phyloP scores from a whole-genome alignment of 2,888 invertebrate genomes.

The Sericinus montela region DNA sequence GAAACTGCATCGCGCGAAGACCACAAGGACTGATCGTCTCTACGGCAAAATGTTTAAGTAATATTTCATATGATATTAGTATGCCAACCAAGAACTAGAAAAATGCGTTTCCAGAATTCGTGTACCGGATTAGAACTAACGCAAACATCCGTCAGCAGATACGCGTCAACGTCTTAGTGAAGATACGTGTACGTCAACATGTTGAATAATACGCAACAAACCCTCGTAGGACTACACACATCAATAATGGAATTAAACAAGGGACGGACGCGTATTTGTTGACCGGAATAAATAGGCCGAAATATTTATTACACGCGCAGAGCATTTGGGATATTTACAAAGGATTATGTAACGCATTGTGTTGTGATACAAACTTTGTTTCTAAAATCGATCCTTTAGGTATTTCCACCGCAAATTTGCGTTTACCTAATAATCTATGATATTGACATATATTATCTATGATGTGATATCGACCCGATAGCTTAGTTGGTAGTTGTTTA shows the following conservation, averaged over 20 bases:
- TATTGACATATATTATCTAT: too few species aligned
- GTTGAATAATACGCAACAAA: slow-evolving; percentile 28
- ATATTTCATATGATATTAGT: too few species aligned
- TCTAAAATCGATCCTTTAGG: background rate
- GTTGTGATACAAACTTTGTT: slow-evolving; percentile 11
- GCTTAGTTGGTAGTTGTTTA: too few species aligned
- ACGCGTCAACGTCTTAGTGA: slow-evolving; percentile 1
- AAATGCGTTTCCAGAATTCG: too few species aligned
- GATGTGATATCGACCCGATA: too few species aligned
- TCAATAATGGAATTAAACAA: slow-evolving; percentile 33
- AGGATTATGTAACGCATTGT: slow-evolving; percentile 24
- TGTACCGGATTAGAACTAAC: background rate
- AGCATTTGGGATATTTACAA: slow-evolving; percentile 27
- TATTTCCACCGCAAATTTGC: too few species aligned
- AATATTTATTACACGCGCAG: slow-evolving; percentile 28
- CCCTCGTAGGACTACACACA: slow-evolving; percentile 26
- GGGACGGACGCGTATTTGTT: slow-evolving; percentile 32
- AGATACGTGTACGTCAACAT: slow-evolving; percentile 16
- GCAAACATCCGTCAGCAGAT: slow-evolving; percentile 3
- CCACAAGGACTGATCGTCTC: too few species aligned
- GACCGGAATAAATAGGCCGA: slow-evolving; percentile 32
- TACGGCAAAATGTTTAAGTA: too few species aligned
- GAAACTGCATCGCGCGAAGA: too few species aligned
- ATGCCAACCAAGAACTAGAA: too few species aligned
- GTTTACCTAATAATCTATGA: too few species aligned